Evolutionary conservation across 37 sponge, comb jelly and placozoan genomes (phyloP).

Genomic region (Hexactinellida sp.): DNA sequence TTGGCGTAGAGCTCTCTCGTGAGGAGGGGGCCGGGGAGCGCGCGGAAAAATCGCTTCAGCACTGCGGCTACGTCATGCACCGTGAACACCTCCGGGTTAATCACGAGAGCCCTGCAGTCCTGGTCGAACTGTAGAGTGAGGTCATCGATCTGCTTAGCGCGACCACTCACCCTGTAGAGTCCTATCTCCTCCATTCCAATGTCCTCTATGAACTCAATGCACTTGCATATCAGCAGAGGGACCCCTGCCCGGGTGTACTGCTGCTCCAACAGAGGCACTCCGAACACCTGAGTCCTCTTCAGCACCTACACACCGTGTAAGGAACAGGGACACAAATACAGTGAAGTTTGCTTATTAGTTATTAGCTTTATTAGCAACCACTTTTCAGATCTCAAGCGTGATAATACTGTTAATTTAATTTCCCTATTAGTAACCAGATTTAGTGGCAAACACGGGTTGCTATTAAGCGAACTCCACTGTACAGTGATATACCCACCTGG

Average conservation of each 20-base stretch:
- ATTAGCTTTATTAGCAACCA: too few relatives aligned
- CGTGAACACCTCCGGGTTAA: slow-evolving; percentile 46
- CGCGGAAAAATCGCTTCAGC: slow-evolving; percentile 60
- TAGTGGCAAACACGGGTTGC: too few relatives aligned
- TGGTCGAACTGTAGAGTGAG: slow-evolving; percentile 53
- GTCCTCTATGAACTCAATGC: slow-evolving; percentile 68
- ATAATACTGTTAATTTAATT: too few relatives aligned
- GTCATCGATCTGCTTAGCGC: slow-evolving; percentile 36
- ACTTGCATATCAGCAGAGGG: slow-evolving; percentile 71
- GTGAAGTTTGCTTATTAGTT: too few relatives aligned
- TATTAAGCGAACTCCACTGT: background rate
- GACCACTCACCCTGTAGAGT: slow-evolving; percentile 66
- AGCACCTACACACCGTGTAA: background rate
- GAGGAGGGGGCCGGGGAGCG: slow-evolving; percentile 67
- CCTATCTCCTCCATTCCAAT: slow-evolving; percentile 54
- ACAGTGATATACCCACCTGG: background rate
- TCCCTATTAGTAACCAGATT: too few relatives aligned
- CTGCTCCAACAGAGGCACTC: slow-evolving; percentile 53
- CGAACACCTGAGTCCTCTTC: slow-evolving; percentile 35
- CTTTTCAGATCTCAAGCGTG: too few relatives aligned
- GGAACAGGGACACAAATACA: too few relatives aligned
- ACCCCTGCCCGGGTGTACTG: slow-evolving; percentile 36
- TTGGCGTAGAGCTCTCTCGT: slow-evolving; percentile 36
- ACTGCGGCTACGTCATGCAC: slow-evolving; percentile 74
- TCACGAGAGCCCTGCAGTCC: slow-evolving; percentile 54